Evolutionary conservation across 2,113 vertebrate genomes (phyloP).

Genomic region (Aix galericulata): DNA sequence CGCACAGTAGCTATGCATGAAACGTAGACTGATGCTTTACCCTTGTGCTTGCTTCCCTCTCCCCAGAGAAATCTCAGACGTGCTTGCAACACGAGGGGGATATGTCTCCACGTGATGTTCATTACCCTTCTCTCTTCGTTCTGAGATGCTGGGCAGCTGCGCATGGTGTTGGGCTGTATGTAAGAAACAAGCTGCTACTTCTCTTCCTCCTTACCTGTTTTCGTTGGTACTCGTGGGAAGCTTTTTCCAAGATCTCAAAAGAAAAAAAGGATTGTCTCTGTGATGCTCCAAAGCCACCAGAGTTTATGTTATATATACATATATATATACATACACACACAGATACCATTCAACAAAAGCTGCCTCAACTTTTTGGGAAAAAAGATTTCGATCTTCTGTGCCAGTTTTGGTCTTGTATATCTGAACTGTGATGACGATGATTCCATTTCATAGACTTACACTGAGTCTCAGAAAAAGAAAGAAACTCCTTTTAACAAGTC

Average conservation of each 20-base stretch:
- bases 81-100: slow-evolving; percentile 36
- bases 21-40: slow-evolving; percentile 70
- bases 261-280: slow-evolving; percentile 20
- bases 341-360: slow-evolving; percentile 75
- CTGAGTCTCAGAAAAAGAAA: slow-evolving; percentile 50
- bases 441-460: slow-evolving; percentile 63
- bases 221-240: slow-evolving; percentile 14
- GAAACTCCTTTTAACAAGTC: slow-evolving; percentile 56
- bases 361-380: slow-evolving; percentile 75
- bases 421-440: slow-evolving; percentile 22
- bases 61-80: slow-evolving; percentile 25
- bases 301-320: slow-evolving; percentile 4
- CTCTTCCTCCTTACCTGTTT: neutral
- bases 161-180: slow-evolving; percentile 72
- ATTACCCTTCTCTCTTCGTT: slow-evolving; percentile 55
- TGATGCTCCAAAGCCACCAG: slow-evolving; percentile 39
- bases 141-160: slow-evolving; percentile 67
- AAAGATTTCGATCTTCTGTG: slow-evolving; percentile 32
- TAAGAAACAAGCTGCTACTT: slow-evolving; percentile 47
- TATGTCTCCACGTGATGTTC: slow-evolving; percentile 52
- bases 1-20: slow-evolving; percentile 84
- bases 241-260: slow-evolving; percentile 49
- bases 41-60: slow-evolving; percentile 60
- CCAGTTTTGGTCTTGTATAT: slow-evolving; percentile 64
- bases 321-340: neutral